Conservation (phyloP, 2,888 invertebrate genomes). For the Drosophila gaucha region DNA sequence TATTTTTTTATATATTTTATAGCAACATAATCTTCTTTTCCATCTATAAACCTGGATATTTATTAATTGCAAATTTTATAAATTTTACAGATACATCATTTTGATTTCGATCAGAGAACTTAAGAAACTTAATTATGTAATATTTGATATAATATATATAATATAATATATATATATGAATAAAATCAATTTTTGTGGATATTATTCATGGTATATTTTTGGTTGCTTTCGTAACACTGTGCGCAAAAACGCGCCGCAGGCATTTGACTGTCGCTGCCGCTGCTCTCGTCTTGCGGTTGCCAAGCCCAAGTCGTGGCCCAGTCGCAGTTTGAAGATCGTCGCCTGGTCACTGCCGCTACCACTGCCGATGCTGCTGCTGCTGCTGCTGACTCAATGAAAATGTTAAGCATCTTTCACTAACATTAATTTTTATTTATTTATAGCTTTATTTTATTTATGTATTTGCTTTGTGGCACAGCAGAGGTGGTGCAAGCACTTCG, state of each 20-base stretch:
- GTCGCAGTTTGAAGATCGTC: not conserved
- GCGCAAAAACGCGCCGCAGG: conserved; percentile 29
- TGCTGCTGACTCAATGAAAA: conserved; percentile 65
- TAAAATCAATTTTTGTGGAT: too few relatives aligned
- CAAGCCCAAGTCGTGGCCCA: conserved; percentile 18
- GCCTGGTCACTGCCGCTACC: not conserved
- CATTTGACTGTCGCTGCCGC: conserved; percentile 22
- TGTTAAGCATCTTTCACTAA: conserved; percentile 70
- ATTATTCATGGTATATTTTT: too few relatives aligned
- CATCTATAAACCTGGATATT: too few relatives aligned
- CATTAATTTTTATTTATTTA: conserved; percentile 73
- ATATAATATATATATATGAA: too few relatives aligned
- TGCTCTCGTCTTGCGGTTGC: conserved; percentile 20
- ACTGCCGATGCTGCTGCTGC: conserved; percentile 5
- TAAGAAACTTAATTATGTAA: too few relatives aligned
- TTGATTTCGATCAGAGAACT: too few relatives aligned
- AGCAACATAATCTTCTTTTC: too few relatives aligned
- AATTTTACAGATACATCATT: too few relatives aligned
- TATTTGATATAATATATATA: too few relatives aligned
- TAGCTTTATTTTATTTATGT: conserved; percentile 64
- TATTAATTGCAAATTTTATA: too few relatives aligned
- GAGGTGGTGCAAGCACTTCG: not conserved
- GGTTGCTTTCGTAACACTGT: conserved; percentile 19
- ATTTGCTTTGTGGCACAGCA: conserved; percentile 35
- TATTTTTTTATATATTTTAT: too few relatives aligned